Conservation (phyloP, 1,140 invertebrate species). For the Lepidotrigona ventralis region DNA sequence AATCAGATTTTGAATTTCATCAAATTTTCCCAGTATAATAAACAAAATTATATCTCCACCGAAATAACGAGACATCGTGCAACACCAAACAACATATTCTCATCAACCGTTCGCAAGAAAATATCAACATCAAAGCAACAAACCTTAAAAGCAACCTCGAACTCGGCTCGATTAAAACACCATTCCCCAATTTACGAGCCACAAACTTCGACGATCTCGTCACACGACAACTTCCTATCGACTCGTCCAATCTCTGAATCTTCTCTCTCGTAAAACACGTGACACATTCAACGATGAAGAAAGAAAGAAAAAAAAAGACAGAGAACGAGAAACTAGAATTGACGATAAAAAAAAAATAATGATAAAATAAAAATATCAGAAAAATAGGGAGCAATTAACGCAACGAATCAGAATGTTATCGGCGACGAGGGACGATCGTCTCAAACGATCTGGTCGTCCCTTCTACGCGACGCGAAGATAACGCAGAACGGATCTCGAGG, state of each 20-base stretch:
- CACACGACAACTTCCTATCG: neutral
- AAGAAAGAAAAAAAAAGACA: neutral
- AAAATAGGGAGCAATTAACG: slow-evolving; percentile 18
- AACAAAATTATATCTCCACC: neutral
- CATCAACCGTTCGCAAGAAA: neutral
- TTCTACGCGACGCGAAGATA: neutral
- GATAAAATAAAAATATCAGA: neutral
- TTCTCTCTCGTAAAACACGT: neutral
- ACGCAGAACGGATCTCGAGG: slow-evolving; percentile 18
- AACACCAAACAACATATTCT: neutral
- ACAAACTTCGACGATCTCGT: neutral
- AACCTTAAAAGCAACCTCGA: neutral
- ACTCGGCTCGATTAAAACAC: slow-evolving; percentile 4
- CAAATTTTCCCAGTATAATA: too few species aligned
- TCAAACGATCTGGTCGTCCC: slow-evolving; percentile 35
- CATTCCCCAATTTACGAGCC: neutral
- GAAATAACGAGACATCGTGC: too few species aligned
- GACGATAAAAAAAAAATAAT: neutral
- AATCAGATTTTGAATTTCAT: too few species aligned
- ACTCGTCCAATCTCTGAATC: neutral
- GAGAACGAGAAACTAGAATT: neutral
- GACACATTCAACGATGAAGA: neutral
- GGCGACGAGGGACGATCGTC: slow-evolving; percentile 1
- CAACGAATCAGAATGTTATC: slow-evolving; percentile 33
- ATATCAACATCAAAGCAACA: neutral